Conservation (phyloP, 2,888 invertebrate genomes). For the Hedya salicella region DNA sequence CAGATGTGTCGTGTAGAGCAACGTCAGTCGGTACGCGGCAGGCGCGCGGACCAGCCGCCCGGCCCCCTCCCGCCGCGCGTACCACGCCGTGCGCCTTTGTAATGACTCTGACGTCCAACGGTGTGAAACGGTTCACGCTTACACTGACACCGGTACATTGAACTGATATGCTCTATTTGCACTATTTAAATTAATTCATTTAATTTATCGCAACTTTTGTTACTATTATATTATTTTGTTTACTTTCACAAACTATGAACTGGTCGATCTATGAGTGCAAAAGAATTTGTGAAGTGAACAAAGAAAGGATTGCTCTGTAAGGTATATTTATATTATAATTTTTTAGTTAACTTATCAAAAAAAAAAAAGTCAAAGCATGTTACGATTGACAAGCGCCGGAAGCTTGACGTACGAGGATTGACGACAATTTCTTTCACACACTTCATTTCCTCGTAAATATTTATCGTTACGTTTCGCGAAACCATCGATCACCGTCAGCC, state of each 20-base stretch:
- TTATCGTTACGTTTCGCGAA: conserved; percentile 27
- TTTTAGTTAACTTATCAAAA: conserved; percentile 43
- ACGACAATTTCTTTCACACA: conserved; percentile 35
- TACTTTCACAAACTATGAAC: conserved; percentile 44
- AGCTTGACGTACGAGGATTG: conserved; percentile 13
- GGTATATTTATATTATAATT: conserved; percentile 60
- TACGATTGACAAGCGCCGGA: conserved; percentile 1
- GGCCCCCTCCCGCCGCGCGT: conserved; percentile 61
- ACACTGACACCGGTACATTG: conserved; percentile 59
- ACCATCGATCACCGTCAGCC: conserved; percentile 35
- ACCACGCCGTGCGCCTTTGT: conserved; percentile 68
- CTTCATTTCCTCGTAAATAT: conserved; percentile 36
- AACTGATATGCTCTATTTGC: conserved; percentile 42
- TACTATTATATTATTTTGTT: conserved; percentile 29
- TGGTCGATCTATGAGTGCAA: conserved; percentile 63
- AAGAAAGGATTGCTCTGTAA: conserved; percentile 74
- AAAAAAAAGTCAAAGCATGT: conserved; percentile 16
- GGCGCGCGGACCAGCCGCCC: conserved; percentile 69
- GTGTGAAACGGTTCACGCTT: conserved; percentile 60
- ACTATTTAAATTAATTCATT: conserved; percentile 21
- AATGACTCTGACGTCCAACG: conserved; percentile 62
- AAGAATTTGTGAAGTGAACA: conserved; percentile 77
- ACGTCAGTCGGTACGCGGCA: conserved; percentile 81
- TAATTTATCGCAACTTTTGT: conserved; percentile 18
- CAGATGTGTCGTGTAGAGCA: conserved; percentile 82